phyloP scores from a whole-genome alignment of 2,113 vertebrate species.

The Apaloderma vittatum region DNA sequence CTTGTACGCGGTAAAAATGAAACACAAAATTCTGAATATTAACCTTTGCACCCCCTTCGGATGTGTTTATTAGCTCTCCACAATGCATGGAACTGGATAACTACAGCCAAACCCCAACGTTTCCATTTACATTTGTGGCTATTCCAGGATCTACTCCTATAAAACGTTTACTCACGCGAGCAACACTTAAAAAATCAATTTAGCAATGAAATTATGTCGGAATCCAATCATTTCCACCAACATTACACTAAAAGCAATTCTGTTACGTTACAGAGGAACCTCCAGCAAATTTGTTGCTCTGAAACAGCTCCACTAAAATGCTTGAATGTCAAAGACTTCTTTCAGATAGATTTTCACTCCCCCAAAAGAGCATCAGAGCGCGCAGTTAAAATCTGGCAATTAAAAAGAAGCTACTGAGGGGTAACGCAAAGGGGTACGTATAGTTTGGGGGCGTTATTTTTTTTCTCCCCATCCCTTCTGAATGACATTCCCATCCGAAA shows the following conservation, averaged over 20 bases:
- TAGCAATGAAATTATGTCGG: conserved; percentile 8
- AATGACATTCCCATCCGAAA: not conserved
- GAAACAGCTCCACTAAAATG: conserved; percentile 4
- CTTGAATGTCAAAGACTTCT: not conserved
- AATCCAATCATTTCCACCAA: conserved; percentile 56
- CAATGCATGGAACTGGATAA: not conserved
- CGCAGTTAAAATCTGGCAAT: not conserved
- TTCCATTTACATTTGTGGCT: not conserved
- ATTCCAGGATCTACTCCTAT: not conserved
- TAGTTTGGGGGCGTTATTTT: not conserved
- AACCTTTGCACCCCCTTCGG: not conserved
- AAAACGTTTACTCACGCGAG: not conserved
- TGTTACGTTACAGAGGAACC: not conserved
- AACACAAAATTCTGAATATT: not conserved
- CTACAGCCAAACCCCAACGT: not conserved
- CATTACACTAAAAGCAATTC: conserved; percentile 23
- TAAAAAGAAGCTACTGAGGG: not conserved
- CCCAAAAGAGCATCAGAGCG: not conserved
- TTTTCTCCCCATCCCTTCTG: not conserved
- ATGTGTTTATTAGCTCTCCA: not conserved
- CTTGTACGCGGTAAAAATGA: not conserved
- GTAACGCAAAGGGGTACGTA: not conserved
- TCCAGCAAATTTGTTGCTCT: conserved; percentile 19
- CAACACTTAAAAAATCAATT: conserved; percentile 36
- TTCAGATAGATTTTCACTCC: not conserved